These are phyloP conservation scores for Pantherophis alleghaniensis DNA, from an alignment of 2,797 vertebrate species.

Conservation along the genomic window DNA sequence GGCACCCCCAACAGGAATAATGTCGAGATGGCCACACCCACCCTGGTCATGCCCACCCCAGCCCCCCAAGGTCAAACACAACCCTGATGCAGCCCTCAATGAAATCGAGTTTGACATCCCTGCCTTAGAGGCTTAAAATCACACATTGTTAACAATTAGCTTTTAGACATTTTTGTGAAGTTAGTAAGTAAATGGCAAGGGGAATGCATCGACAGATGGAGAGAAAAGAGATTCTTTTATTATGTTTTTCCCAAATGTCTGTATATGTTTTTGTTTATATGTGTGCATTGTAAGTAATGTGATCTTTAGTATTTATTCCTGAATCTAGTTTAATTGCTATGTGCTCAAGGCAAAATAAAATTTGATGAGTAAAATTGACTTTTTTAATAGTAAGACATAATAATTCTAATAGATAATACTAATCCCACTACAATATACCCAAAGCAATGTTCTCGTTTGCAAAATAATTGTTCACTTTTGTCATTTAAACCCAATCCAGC, in stretches of 20 bases:
- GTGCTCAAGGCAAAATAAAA: not conserved
- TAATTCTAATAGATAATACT: not conserved
- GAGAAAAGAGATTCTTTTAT: not conserved
- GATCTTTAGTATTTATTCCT: not conserved
- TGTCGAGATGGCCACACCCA: too few relatives aligned
- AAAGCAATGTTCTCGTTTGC: not conserved
- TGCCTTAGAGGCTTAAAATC: not conserved
- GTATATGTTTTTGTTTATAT: not conserved
- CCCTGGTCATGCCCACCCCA: too few relatives aligned
- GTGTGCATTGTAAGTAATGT: not conserved
- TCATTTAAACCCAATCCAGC: slow-evolving; percentile 6
- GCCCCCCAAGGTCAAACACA: too few relatives aligned
- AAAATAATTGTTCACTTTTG: not conserved
- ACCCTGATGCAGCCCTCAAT: too few relatives aligned
- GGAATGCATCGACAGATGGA: not conserved
- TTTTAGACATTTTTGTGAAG: not conserved
- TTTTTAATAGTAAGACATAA: not conserved
- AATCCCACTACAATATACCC: fast-evolving
- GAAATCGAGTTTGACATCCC: too few relatives aligned
- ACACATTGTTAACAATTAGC: not conserved
- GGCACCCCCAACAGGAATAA: too few relatives aligned
- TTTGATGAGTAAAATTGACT: not conserved
- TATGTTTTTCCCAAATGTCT: not conserved
- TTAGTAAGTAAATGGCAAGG: not conserved
- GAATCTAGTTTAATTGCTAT: not conserved